Base-by-base conservation (phyloP, 2,888 invertebrate species). In the Dusona sp. region DNA sequence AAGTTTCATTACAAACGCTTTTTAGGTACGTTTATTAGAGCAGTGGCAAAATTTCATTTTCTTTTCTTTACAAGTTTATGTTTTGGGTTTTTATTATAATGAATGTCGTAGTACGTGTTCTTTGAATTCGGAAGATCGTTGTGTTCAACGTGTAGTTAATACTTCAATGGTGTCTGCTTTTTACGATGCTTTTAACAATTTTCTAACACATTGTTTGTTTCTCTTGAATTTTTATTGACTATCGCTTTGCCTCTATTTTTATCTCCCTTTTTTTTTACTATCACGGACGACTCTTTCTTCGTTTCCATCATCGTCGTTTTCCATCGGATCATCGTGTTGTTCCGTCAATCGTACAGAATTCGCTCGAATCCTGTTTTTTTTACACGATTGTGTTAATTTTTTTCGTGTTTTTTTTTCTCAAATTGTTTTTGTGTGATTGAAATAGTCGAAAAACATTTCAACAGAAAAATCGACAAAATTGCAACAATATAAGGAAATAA, bases 51-150 rank as follows among this genome's bases (percentile, higher is more conserved):
- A 73, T 80, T 84, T 54, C 51, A n/a, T 70, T 70, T 70, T 61
- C 0, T 61, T 61, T 68, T 72, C 75, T 64, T 64, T 48, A n/a
- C 51, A 36, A 22, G 25, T 38, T 64, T 48, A 16, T 25, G 45
- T 7, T 22, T 77, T 33, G 25, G 61, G 61, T 64, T 64, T 67
- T 42, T 57, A 65, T 72, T 78, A 42, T 74, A 82, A 73, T 84
- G 82, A 84, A 84, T 87, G 86, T 72, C 82, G 84, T 87, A 87
- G 86, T 84, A 82, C 81, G 86, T 86, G 86, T 86, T 80, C 65
- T 75, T 81, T 70, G 51, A 81, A 73, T 64, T 75, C 65, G 61
- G 33, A 79, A 45, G 72, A 75, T 79, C 84, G 84, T 61, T 75
- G 70, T 84, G 38, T 83, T 85, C 81, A 72, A 75, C 84, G 81